phyloP scores from a whole-genome alignment of 1,140 invertebrate genomes.

The Aphelenchoides avenae region DNA sequence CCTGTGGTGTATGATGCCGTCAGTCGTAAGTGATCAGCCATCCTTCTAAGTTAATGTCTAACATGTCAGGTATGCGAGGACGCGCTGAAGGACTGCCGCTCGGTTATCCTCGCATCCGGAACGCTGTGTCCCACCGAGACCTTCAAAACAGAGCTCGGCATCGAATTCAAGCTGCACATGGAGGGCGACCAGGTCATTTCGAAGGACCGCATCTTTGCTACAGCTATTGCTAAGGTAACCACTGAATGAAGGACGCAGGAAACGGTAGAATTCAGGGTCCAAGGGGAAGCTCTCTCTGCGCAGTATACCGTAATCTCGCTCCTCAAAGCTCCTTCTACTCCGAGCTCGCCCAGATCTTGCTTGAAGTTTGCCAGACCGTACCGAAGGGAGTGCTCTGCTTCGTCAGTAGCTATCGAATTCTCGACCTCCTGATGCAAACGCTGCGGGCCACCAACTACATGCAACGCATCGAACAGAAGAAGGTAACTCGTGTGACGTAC shows the following conservation, averaged over 20 bases:
- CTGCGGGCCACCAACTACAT: too few species aligned
- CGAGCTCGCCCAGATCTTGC: constrained; percentile 68
- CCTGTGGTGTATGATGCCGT: constrained; percentile 73
- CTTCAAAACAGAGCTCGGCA: constrained; percentile 71
- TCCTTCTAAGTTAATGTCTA: constrained; percentile 5
- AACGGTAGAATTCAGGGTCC: too few species aligned
- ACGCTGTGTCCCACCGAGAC: constrained; percentile 71
- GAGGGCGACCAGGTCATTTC: constrained; percentile 70
- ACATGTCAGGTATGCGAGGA: constrained; percentile 61
- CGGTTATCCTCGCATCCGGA: constrained; percentile 75
- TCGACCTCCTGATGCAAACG: constrained; percentile 28
- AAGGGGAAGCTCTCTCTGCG: too few species aligned
- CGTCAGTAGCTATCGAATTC: constrained; percentile 69
- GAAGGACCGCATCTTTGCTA: constrained; percentile 43
- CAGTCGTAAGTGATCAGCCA: constrained; percentile 62
- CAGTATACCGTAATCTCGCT: too few species aligned
- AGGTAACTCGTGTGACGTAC: too few species aligned
- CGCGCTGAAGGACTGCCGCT: constrained; percentile 63
- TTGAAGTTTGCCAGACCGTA: constrained; percentile 66
- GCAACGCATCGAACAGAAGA: too few species aligned
- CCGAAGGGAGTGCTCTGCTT: constrained; percentile 72
- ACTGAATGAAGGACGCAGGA: too few species aligned
- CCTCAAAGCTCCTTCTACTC: constrained; percentile 63
- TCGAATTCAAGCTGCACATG: constrained; percentile 67
- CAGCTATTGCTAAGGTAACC: constrained; percentile 9